Percentiles rank a stretch among this genome's conserved stretches.
Conservation (phyloP, 1,140 invertebrate genomes). For the Acyrthosiphon pisum region DNA sequence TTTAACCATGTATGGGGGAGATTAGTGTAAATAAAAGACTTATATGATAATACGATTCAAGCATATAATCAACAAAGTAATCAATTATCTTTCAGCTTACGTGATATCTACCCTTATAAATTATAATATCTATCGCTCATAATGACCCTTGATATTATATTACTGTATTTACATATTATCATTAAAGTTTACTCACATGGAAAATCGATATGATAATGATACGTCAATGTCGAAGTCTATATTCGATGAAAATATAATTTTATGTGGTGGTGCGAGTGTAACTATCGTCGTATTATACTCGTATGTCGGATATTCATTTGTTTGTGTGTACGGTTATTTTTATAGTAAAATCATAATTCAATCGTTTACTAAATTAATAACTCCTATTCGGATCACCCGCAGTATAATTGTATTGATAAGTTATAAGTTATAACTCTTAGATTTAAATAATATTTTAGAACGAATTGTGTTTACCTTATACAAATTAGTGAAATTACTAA, state of each 20-base stretch:
- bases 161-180: slow-evolving; percentile 1
- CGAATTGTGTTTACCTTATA: too few species aligned
- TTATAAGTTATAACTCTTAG: too few species aligned
- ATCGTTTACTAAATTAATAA: neutral
- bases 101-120: neutral
- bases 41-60: neutral
- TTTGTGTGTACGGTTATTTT: neutral
- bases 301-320: neutral
- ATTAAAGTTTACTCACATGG: neutral
- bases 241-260: neutral
- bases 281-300: neutral
- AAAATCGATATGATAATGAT: neutral
- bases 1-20: neutral
- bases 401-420: too few species aligned
- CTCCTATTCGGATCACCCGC: too few species aligned
- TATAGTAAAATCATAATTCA: neutral
- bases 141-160: neutral
- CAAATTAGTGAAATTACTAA: too few species aligned
- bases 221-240: neutral
- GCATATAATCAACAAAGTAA: neutral
- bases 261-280: neutral
- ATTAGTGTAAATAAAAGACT: neutral
- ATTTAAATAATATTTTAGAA: neutral
- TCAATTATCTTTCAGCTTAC: neutral
- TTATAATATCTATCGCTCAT: neutral